Base-by-base conservation (phyloP, 2,113 vertebrate genomes). In the Centropus unirufus region DNA sequence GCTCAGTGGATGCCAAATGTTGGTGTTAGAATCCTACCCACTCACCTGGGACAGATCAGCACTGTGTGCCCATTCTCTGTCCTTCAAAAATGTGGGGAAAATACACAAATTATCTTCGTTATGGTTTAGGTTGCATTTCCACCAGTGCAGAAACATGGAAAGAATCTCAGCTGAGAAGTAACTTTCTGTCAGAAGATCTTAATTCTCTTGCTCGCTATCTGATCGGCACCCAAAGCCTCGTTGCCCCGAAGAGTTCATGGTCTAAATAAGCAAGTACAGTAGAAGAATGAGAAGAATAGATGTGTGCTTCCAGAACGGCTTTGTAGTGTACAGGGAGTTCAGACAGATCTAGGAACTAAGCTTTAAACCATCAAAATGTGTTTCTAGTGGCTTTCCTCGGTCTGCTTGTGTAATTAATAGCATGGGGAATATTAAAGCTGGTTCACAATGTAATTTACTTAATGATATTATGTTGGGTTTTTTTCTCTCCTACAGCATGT, bases 391-490 rank as follows among this genome's bases (percentile, higher is more conserved):
- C 46, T 66, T 87, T 89, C n/a, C 36, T 91, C 64, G 44, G 52
- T 54, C 63, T 76, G 22, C 36, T 54, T 57, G 29, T 88, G 21
- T 90, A 94, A 90, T 86, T 83, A 91, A 59, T 72, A 86, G 49
- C 64, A 72, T 24, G 15, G 82, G 85, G 36, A 96, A 40, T 67
- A 78, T 67, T 91, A 52, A 83, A 92, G 52, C 72, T 90, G 57
- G 67, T 81, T 86, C 58, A 86, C 73, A 88, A 30, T 72, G n/a
- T 74, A 30, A 44, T 93, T 90, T 86, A 52, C 61, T 83, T 93
- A 77, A 73, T 74, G 82, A 70, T 86, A 67, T 40, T 54, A 54
- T 61, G 61, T 83, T 92, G 90, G 36, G 52, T 75, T 93, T 54
- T 54, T 70, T 81, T 83, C 66, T 92, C 42, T 81, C 72, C 57